Percentiles rank a stretch among this genome's conserved stretches.
phyloP scores from a whole-genome alignment of 2,113 vertebrate genomes.

The Tragelaphus imberbis region DNA sequence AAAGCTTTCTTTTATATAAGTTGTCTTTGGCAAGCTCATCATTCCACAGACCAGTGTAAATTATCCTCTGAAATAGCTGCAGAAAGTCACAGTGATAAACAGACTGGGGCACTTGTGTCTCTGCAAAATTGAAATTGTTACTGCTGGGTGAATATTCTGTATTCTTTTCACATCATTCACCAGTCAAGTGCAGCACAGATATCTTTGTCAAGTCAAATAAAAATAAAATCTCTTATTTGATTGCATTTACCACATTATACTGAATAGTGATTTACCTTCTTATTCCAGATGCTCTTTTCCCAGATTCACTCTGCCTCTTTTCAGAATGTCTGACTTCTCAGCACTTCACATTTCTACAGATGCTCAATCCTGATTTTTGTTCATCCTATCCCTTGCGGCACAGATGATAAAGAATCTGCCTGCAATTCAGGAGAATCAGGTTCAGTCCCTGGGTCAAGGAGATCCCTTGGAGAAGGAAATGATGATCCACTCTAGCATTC shows the following conservation, averaged over 20 bases:
- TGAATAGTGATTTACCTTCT: not conserved
- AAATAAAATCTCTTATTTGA: conserved; percentile 19
- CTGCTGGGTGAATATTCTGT: not conserved
- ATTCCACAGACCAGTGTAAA: conserved; percentile 3
- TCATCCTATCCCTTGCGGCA: not conserved
- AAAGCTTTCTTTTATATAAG: not conserved
- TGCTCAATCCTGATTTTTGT: not conserved
- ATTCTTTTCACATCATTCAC: conserved; percentile 4
- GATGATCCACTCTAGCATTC: not conserved
- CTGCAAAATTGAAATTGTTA: not conserved
- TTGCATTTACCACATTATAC: not conserved
- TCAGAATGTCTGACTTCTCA: not conserved
- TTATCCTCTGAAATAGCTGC: conserved; percentile 31
- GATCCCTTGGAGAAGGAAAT: not conserved
- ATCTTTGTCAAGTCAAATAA: conserved; percentile 27
- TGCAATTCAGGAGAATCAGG: not conserved
- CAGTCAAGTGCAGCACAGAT: not conserved
- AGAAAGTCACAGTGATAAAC: not conserved
- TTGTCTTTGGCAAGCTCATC: not conserved
- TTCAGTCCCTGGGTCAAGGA: not conserved
- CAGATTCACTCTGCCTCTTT: not conserved
- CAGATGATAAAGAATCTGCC: not conserved
- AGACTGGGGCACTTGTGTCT: not conserved
- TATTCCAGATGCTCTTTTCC: not conserved
- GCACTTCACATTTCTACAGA: not conserved